phyloP scores from a whole-genome alignment of 1,140 invertebrate genomes.

The Heliconius himera region DNA sequence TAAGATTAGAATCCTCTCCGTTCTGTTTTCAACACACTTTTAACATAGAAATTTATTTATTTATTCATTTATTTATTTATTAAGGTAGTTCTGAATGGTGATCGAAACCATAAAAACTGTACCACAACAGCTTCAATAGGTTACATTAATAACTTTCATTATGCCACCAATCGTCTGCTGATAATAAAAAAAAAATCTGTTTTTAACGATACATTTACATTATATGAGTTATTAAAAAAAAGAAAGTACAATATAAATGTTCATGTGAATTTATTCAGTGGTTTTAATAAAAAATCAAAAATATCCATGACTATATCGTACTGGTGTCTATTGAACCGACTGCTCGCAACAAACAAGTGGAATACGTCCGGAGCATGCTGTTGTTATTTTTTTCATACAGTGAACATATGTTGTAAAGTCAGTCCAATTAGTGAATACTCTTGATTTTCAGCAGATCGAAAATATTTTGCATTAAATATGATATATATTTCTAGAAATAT shows the following conservation, averaged over 20 bases:
- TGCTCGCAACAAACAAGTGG: constrained; percentile 6
- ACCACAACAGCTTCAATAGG: too few relatives aligned
- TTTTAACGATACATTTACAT: not conserved
- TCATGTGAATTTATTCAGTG: not conserved
- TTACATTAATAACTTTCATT: too few relatives aligned
- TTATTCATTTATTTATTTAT: too few relatives aligned
- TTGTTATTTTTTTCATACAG: constrained; percentile 7
- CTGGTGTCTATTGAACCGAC: not conserved
- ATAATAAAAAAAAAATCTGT: too few relatives aligned
- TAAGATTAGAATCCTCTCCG: too few relatives aligned
- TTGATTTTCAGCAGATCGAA: not conserved
- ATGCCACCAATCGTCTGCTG: too few relatives aligned
- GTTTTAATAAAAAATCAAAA: not conserved
- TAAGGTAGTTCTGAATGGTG: too few relatives aligned
- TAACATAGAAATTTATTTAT: too few relatives aligned
- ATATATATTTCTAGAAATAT: not conserved
- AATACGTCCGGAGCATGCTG: not conserved
- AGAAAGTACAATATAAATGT: not conserved
- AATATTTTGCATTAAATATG: not conserved
- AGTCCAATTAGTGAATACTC: constrained; percentile 18
- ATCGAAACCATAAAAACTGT: too few relatives aligned
- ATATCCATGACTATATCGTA: not conserved
- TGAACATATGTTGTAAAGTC: constrained; percentile 12
- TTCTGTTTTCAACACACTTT: too few relatives aligned
- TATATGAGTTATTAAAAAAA: not conserved